Percentiles rank a stretch among this genome's conserved stretches.
These are phyloP conservation scores for Luehdorfia chinensis DNA, from an alignment of 1,140 invertebrate genomes.

Conservation along the genomic window DNA sequence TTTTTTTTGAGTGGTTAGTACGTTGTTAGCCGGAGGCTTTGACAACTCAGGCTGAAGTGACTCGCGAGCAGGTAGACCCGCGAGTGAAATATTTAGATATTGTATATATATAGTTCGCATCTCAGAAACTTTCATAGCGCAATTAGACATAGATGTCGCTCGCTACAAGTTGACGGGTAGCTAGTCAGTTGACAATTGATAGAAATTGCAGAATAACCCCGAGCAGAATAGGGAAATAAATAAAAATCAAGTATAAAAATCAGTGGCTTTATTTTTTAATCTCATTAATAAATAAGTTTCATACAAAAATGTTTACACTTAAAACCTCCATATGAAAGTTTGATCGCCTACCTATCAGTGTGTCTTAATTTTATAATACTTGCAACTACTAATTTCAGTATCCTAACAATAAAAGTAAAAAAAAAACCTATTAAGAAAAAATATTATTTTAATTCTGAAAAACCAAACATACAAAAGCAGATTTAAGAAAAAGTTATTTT, in stretches of 20 bases:
- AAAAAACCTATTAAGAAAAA: constrained; percentile 35
- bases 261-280: constrained; percentile 59
- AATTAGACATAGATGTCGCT: too few species aligned
- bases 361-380: constrained; percentile 57
- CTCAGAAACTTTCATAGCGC: too few species aligned
- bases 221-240: too few species aligned
- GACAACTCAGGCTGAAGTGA: too few species aligned
- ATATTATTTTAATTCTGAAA: constrained; percentile 14
- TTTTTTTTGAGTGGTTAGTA: too few species aligned
- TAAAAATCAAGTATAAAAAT: constrained; percentile 30
- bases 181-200: too few species aligned
- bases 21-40: too few species aligned
- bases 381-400: constrained; percentile 33
- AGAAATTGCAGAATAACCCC: too few species aligned
- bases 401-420: constrained; percentile 39
- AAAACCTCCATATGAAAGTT: constrained; percentile 28
- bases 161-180: too few species aligned
- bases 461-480: not conserved
- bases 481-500: constrained; percentile 8
- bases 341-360: constrained; percentile 37
- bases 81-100: too few species aligned
- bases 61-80: too few species aligned
- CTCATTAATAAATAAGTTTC: constrained; percentile 62
- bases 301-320: constrained; percentile 59
- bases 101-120: too few species aligned